A percentile compares a stretch with the other conserved stretches of the same genome.
These are phyloP conservation scores for Caenorhabditis parvicauda DNA, from an alignment of 2,888 invertebrate genomes.

Conservation along the genomic window DNA sequence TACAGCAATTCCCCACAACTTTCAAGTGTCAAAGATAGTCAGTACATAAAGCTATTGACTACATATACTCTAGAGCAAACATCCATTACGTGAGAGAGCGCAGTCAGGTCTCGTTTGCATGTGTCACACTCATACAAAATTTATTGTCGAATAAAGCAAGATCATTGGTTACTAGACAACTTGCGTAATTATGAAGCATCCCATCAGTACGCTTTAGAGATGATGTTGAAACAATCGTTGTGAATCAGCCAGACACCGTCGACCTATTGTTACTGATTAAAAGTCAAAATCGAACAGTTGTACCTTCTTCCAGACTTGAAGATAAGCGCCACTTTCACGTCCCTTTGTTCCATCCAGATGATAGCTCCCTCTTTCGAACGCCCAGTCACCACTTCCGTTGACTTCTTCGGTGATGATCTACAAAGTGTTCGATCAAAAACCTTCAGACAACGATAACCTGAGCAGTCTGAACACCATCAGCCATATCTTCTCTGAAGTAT, in stretches of 20 bases:
- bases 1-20: too few species aligned
- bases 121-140: too few species aligned
- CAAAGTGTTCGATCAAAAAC: constrained; percentile 6
- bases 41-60: too few species aligned
- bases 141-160: too few species aligned
- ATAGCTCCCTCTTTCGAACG: constrained; percentile 62
- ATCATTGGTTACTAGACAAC: too few species aligned
- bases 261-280: constrained; percentile 32
- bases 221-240: constrained; percentile 63
- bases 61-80: too few species aligned
- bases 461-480: constrained; percentile 60
- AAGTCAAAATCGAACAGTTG: not conserved
- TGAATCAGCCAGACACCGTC: constrained; percentile 62
- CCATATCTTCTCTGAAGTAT: constrained; percentile 62
- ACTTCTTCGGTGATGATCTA: constrained; percentile 63
- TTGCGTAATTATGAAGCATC: too few species aligned
- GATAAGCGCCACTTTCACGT: constrained; percentile 60
- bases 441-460: too few species aligned
- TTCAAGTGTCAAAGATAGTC: too few species aligned
- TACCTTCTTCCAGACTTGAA: constrained; percentile 54
- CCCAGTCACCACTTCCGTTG: constrained; percentile 62
- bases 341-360: constrained; percentile 61
- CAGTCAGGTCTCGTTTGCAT: too few species aligned
- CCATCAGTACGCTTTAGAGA: constrained; percentile 56
- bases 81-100: too few species aligned